Base-by-base conservation (phyloP, 53 echinoderm and acorn worm genomes). In the Hippasteria phrygiana region DNA sequence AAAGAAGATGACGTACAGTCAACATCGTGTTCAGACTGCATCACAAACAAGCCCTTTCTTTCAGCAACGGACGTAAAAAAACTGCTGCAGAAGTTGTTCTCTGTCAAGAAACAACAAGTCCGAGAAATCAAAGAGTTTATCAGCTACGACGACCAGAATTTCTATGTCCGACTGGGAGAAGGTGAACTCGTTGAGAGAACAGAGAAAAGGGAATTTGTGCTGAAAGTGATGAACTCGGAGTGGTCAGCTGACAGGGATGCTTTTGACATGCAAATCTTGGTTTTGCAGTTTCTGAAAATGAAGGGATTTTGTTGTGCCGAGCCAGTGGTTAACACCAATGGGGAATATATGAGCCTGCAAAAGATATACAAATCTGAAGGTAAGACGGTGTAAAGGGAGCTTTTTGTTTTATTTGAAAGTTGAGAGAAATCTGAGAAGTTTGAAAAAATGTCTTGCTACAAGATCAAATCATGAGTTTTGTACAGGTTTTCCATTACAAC, bases 81-180 rank as follows among this genome's bases (percentile, higher is more conserved):
- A 14, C 50, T 85, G 11, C 85, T 85, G 36, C 71, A 43, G 35
- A 50, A 85, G 43, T 11, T 70, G 0, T 85, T 71, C 54, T 4
- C 22, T 20, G 37, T 85, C 38, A 9, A 12, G 42, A 17, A 32
- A 0, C 0, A 38, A 13, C 24, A 64, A 10, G 41, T 85, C 48
- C 16, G 18, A 27, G 20, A 75, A 20, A 71, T 91, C 27, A 38
- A 89, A 43, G 80, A 91, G 62, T 78, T 95, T 17, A 36, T 67
- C 4, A 87, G 91, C 55, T 95, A 91, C 29, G 90, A 93, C 35
- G 91, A 91, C 64, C 89, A 89, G 45, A 95, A 95, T 55, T 77
- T 95, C 55, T 77, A 72, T 18, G 40, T 85, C 37, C 82, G 74
- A 78, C 45, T 82, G 11, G 55, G 38, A 59, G 74, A 74, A 20